A percentile compares a stretch with the other conserved stretches of the same genome.
These are phyloP conservation scores for Ictalurus furcatus DNA, from an alignment of 2,113 vertebrate genomes.

Conservation along the genomic window DNA sequence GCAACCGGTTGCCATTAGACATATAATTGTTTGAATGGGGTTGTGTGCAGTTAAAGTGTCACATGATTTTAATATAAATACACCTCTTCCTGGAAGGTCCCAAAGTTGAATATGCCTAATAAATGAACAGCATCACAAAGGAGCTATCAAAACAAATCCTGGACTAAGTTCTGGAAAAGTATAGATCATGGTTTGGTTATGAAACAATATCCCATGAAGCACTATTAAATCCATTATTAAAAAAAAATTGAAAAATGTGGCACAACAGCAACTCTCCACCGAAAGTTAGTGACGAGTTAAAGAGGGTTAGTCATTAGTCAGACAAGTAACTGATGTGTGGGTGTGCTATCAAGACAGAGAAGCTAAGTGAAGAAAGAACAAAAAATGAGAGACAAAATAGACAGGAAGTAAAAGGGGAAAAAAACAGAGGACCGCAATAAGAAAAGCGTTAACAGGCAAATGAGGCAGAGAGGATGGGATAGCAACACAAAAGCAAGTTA, in stretches of 20 bases:
- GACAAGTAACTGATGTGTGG: neutral
- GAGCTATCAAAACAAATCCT: neutral
- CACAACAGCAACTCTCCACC: neutral
- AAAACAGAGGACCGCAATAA: slow-evolving; percentile 30
- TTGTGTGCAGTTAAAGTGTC: neutral
- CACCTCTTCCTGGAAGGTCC: neutral
- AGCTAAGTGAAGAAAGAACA: slow-evolving; percentile 22
- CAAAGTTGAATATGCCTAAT: neutral
- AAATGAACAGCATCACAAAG: neutral
- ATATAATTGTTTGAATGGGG: neutral
- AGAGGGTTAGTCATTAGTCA: neutral
- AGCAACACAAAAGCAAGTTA: slow-evolving; percentile 14
- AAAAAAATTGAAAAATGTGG: neutral
- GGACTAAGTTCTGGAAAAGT: neutral
- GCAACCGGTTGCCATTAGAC: too few species aligned
- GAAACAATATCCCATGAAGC: neutral
- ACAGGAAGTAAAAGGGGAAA: slow-evolving; percentile 20
- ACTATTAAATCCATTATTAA: neutral
- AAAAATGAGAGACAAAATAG: slow-evolving; percentile 30
- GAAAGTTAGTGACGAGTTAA: neutral
- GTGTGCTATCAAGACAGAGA: neutral
- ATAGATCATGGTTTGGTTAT: neutral
- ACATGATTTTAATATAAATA: neutral
- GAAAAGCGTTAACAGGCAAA: neutral
- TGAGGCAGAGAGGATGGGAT: slow-evolving; percentile 41